A percentile compares a stretch with the other conserved stretches of the same genome.
Evolutionary conservation across 2,113 vertebrate species (phyloP).

Genomic region (Dipodomys stephensi): DNA sequence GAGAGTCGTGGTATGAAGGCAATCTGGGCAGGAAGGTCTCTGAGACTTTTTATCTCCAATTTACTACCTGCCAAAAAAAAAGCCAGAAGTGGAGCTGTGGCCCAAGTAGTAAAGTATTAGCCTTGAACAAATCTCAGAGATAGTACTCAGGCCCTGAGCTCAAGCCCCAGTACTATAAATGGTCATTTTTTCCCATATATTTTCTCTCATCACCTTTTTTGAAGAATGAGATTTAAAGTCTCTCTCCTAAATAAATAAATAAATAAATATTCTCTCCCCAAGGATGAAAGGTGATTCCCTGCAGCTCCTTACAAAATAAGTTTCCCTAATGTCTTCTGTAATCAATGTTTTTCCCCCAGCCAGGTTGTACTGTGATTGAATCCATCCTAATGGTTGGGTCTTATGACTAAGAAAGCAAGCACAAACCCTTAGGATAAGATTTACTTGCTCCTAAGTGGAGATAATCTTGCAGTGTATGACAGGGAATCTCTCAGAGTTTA

Average conservation of each 20-base stretch:
- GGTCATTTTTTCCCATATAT: neutral
- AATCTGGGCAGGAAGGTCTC: too few relatives aligned
- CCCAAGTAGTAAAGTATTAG: too few relatives aligned
- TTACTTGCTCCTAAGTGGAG: too few relatives aligned
- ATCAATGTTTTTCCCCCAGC: neutral
- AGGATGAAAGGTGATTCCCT: neutral
- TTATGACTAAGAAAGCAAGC: neutral
- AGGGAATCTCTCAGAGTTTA: neutral
- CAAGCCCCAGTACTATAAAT: neutral
- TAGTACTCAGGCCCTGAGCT: too few relatives aligned
- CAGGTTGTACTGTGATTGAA: neutral
- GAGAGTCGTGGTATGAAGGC: too few relatives aligned
- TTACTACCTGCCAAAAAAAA: too few relatives aligned
- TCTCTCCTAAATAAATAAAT: neutral
- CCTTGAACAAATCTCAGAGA: too few relatives aligned
- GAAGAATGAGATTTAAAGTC: neutral
- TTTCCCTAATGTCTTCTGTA: neutral
- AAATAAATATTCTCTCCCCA: neutral
- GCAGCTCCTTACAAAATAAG: neutral
- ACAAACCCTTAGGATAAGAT: neutral
- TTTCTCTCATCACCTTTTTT: neutral
- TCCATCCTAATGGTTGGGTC: neutral
- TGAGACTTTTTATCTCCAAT: too few relatives aligned
- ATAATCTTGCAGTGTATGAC: neutral
- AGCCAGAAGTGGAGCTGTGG: too few relatives aligned